Evolutionary conservation across 2,888 invertebrate genomes (phyloP).

Genomic region (Panorpa germanica): DNA sequence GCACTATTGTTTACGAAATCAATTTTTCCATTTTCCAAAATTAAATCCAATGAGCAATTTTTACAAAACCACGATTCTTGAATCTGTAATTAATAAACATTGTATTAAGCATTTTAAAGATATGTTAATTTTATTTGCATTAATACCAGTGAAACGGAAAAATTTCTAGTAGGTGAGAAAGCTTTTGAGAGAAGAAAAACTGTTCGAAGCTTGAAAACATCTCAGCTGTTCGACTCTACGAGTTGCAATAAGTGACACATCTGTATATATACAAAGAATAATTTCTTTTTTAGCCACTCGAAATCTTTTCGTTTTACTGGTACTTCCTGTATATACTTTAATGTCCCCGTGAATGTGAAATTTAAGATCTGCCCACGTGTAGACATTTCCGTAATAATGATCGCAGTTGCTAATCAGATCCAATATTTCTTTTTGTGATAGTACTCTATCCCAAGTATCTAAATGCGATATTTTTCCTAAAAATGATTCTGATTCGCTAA

Average conservation of each 20-base stretch:
- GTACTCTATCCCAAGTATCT: slow-evolving; percentile 35
- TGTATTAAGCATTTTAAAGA: background rate
- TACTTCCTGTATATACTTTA: slow-evolving; percentile 18
- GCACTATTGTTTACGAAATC: slow-evolving; percentile 23
- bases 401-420: slow-evolving; percentile 25
- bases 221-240: no score
- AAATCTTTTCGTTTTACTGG: slow-evolving; percentile 4
- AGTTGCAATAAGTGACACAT: no score
- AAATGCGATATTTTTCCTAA: slow-evolving; percentile 39
- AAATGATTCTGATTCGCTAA: slow-evolving; percentile 45
- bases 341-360: slow-evolving; percentile 31
- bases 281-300: slow-evolving; percentile 13
- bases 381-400: slow-evolving; percentile 31
- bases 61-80: slow-evolving; percentile 35
- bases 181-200: no score
- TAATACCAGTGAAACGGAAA: slow-evolving; percentile 1
- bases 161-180: background rate
- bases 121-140: slow-evolving; percentile 5
- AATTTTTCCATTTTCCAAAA: slow-evolving; percentile 26
- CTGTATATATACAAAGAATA: no score
- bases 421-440: slow-evolving; percentile 25
- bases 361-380: slow-evolving; percentile 40
- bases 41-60: slow-evolving; percentile 24
- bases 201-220: no score
- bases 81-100: slow-evolving; percentile 15